Percentiles rank a stretch among this genome's conserved stretches.
Conservation (phyloP, 2,888 invertebrate species). For the Entomobrya multifasciata region DNA sequence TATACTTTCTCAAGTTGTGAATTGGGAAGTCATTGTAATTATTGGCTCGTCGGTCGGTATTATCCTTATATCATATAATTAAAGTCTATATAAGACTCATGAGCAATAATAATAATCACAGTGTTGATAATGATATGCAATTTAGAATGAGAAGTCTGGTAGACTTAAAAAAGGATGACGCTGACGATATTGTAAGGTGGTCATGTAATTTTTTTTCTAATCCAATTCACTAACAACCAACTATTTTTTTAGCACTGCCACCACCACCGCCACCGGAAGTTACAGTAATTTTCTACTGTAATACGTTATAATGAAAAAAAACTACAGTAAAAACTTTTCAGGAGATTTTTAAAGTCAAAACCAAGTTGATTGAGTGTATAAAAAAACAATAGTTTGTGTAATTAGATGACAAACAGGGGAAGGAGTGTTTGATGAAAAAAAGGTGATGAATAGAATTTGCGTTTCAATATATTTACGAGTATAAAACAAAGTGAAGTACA, state of each 20-base stretch:
- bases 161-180: too few relatives aligned
- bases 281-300: constrained; percentile 16
- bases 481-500: neutral
- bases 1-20: constrained; percentile 49
- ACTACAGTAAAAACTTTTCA: too few relatives aligned
- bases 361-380: too few relatives aligned
- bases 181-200: neutral
- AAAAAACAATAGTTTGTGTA: constrained; percentile 50
- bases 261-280: constrained; percentile 53
- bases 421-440: too few relatives aligned
- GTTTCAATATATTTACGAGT: neutral
- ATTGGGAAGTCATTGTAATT: constrained; percentile 48
- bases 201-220: constrained; percentile 11
- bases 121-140: constrained; percentile 24
- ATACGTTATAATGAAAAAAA: constrained; percentile 38
- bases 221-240: neutral
- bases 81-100: constrained; percentile 4
- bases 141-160: constrained; percentile 1
- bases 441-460: neutral
- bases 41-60: too few relatives aligned
- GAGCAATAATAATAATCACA: neutral
- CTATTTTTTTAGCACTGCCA: neutral
- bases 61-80: too few relatives aligned
- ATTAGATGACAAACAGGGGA: constrained; percentile 12
- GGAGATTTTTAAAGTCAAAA: too few relatives aligned